Conservation (phyloP, 2,113 vertebrate genomes). For the Hylia prasina region DNA sequence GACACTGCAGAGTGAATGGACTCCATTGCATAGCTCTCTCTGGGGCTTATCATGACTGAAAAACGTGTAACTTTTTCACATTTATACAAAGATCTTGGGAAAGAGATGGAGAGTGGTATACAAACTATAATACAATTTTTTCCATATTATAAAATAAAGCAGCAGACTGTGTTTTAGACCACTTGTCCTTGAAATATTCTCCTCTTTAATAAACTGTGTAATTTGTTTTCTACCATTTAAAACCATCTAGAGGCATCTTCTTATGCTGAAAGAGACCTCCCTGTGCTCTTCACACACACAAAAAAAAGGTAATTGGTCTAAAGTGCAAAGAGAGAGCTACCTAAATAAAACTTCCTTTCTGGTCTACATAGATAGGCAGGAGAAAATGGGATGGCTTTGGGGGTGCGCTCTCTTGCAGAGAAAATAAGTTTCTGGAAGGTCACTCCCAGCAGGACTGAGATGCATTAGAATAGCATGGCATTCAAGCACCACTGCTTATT, state of each 20-base stretch:
- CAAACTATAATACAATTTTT: background rate
- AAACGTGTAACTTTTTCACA: background rate
- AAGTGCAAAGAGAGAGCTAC: background rate
- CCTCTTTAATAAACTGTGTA: background rate
- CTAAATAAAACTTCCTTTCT: background rate
- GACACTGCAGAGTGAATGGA: background rate
- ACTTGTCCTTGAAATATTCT: background rate
- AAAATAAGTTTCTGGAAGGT: conserved; percentile 49
- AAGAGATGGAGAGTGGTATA: background rate
- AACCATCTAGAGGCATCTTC: background rate
- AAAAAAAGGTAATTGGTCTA: background rate
- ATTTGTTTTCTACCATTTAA: conserved; percentile 5
- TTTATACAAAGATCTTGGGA: background rate
- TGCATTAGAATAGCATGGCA: background rate
- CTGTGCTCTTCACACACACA: background rate
- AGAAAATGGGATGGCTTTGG: conserved; percentile 17
- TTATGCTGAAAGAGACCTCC: background rate
- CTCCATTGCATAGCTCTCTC: background rate
- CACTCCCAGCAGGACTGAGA: conserved; percentile 36
- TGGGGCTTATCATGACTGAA: background rate
- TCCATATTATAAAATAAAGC: background rate
- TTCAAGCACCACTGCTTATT: conserved; percentile 18
- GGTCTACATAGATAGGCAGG: background rate
- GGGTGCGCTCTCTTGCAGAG: background rate
- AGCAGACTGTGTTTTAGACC: background rate